Evolutionary conservation across 2,888 invertebrate species (phyloP), one percentile per base, ranked within the genome.

Genomic region (Cantharis rufa): DNA sequence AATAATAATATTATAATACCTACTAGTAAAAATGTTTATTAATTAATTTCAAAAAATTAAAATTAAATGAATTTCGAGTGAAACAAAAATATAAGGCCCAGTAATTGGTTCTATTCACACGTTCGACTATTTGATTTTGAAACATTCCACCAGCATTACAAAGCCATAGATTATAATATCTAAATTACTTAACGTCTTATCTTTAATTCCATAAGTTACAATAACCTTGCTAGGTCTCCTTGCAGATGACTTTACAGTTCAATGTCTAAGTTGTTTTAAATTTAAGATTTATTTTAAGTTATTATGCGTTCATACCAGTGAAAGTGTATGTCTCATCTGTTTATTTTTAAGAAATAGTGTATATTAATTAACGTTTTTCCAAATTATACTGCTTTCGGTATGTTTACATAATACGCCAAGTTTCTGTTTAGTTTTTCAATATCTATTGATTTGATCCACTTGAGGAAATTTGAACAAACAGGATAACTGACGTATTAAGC

Each of bases 141-240:
- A 48, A 7, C 7, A n/a, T 48, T 48, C 48, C 48, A 48, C 48
- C n/a, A 48, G 7, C n/a, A n/a, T 48, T 48, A n/a, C n/a, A 48
- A 48, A 3, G n/a, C 15, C 10, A 64, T 11, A 15, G 21, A 18
- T 64, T 21, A 21, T 18, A 64, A 64, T 18, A 27, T 27, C 27
- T 27, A 21, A 64, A 64, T 64, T 64, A 64, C 18, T 64, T 48
- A 48, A 48, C 48, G 48, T n/a, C 64, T 64, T 64, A 64, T 64
- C 64, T 21, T 24, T n/a, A 64, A 64, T 13, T 64, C 64, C 13
- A 21, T 64, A 64, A 64, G 18, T 13, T 18, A 24, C 64, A 18
- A 21, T 64, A 64, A 64, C 64, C 64, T 64, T 64, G 13, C 64
- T 21, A 64, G 64, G 64, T 66, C 64, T 66, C 64, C 64, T 66